Conservation (phyloP, 2,888 invertebrate genomes). For the Nemapogon koenigi region DNA sequence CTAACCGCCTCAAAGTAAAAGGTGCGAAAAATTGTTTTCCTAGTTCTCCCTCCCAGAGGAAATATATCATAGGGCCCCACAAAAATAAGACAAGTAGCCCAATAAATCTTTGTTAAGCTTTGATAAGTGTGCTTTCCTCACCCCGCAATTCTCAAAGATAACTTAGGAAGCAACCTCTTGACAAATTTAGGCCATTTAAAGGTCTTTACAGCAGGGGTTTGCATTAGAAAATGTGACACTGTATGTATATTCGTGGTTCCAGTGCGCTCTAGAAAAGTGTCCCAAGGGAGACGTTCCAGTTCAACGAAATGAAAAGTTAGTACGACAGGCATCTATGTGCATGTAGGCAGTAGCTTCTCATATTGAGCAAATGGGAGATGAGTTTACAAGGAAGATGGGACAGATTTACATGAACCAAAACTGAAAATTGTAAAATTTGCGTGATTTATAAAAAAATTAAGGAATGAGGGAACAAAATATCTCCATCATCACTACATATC, state of each 20-base stretch:
- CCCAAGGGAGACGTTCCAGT: constrained; percentile 2
- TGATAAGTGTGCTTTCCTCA: constrained; percentile 34
- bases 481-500: no score
- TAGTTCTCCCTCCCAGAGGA: constrained; percentile 15
- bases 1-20: no score
- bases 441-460: no score
- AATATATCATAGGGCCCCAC: constrained; percentile 22
- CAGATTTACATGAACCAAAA: no score
- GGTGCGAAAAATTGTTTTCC: constrained; percentile 13
- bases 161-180: constrained; percentile 36
- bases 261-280: not conserved
- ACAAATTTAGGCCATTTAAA: constrained; percentile 33
- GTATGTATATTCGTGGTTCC: not conserved
- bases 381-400: no score
- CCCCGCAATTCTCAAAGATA: constrained; percentile 26
- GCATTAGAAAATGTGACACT: not conserved
- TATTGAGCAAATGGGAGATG: no score
- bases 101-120: constrained; percentile 38
- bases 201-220: constrained; percentile 1
- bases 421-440: no score
- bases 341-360: not conserved
- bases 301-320: constrained; percentile 5
- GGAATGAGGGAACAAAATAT: no score
- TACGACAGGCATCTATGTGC: not conserved
- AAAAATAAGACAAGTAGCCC: constrained; percentile 17